Conservation (phyloP, 2,888 invertebrate genomes). For the Clostera curtula region DNA sequence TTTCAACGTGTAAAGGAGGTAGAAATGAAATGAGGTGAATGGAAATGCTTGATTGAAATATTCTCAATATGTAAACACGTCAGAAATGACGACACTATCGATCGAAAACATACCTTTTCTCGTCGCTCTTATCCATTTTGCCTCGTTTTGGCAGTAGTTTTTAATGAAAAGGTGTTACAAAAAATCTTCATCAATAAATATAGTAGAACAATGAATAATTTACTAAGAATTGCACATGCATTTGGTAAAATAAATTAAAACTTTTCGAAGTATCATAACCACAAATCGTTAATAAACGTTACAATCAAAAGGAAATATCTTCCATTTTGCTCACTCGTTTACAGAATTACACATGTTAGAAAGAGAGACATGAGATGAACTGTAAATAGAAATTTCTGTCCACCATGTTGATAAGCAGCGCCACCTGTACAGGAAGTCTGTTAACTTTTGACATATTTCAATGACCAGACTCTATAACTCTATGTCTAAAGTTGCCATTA, state of each 20-base stretch:
- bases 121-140: slow-evolving; percentile 39
- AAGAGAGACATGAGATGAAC: slow-evolving; percentile 36
- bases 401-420: slow-evolving; percentile 31
- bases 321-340: slow-evolving; percentile 29
- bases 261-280: slow-evolving; percentile 48
- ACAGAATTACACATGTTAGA: slow-evolving; percentile 17
- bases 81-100: slow-evolving; percentile 59
- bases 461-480: too few relatives aligned
- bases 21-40: slow-evolving; percentile 13
- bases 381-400: slow-evolving; percentile 48
- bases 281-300: slow-evolving; percentile 71
- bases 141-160: slow-evolving; percentile 32
- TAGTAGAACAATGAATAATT: slow-evolving; percentile 24
- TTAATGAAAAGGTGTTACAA: slow-evolving; percentile 24
- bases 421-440: slow-evolving; percentile 49
- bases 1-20: slow-evolving; percentile 9
- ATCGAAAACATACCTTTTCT: slow-evolving; percentile 65
- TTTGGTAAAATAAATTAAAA: slow-evolving; percentile 49
- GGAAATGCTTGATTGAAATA: slow-evolving; percentile 33
- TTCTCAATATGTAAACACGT: slow-evolving; percentile 39
- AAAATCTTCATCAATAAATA: slow-evolving; percentile 28
- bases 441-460: too few relatives aligned
- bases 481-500: too few relatives aligned
- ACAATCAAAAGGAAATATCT: slow-evolving; percentile 54
- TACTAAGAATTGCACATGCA: slow-evolving; percentile 43